Conservation (phyloP, 2,113 vertebrate genomes). For the Drymodes brunneopygia region DNA sequence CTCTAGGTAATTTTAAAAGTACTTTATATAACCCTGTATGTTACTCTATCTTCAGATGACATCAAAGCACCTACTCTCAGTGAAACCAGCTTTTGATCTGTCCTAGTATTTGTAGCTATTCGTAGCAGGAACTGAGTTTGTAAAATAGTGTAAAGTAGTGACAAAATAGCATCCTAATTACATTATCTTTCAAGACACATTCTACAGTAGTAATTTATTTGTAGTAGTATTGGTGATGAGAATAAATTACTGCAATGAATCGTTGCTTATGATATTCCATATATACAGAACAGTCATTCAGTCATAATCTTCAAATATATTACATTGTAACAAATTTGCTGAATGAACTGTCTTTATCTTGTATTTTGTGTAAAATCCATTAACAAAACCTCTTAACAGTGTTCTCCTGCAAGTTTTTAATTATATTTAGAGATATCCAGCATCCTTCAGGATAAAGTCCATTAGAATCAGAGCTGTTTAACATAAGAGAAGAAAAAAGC, state of each 20-base stretch:
- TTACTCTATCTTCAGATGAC: not conserved
- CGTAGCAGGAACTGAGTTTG: not conserved
- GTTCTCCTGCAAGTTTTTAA: not conserved
- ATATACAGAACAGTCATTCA: not conserved
- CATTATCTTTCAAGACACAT: not conserved
- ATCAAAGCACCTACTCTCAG: not conserved
- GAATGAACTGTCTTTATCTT: not conserved
- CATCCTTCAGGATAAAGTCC: not conserved
- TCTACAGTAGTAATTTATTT: not conserved
- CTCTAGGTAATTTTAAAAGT: not conserved
- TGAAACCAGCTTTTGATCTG: not conserved
- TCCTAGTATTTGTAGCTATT: not conserved
- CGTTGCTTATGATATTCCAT: not conserved
- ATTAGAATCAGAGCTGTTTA: not conserved
- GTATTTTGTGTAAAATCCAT: not conserved
- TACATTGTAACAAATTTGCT: not conserved
- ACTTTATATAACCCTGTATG: not conserved
- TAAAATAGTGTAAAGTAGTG: not conserved
- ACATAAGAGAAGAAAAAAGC: not conserved
- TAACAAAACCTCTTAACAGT: not conserved
- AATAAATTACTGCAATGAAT: not conserved
- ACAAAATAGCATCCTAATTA: not conserved
- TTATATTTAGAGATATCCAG: conserved; percentile 18
- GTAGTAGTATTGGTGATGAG: not conserved
- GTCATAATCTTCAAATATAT: not conserved